Percentiles rank a stretch among this genome's conserved stretches.
These are phyloP conservation scores for Nannoperca australis DNA, from an alignment of 2,797 vertebrate genomes.

Conservation along the genomic window DNA sequence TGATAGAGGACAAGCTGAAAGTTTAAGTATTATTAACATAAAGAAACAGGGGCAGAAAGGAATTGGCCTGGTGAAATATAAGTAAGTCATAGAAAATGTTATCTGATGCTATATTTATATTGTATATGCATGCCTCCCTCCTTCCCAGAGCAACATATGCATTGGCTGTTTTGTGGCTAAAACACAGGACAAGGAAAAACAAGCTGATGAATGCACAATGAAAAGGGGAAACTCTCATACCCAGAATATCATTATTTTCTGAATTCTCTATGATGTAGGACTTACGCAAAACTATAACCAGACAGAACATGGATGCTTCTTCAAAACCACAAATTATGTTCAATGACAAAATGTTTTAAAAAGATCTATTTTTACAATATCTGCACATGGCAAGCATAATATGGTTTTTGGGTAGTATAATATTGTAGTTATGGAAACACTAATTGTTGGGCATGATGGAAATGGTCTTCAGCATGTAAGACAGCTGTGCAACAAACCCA, in stretches of 20 bases:
- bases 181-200: conserved; percentile 6
- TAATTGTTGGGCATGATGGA: neutral
- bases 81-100: neutral
- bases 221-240: neutral
- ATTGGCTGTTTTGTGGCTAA: neutral
- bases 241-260: neutral
- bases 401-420: neutral
- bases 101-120: neutral
- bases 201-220: neutral
- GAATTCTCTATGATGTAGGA: neutral
- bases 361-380: neutral
- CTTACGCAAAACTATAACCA: neutral
- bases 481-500: neutral
- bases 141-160: neutral
- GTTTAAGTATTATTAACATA: neutral
- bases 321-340: neutral
- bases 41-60: neutral
- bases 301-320: neutral
- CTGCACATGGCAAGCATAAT: neutral
- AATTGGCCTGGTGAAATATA: neutral
- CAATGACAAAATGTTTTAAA: neutral
- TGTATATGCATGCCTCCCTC: neutral
- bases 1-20: conserved; percentile 8
- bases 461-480: neutral
- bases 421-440: neutral